phyloP scores from a whole-genome alignment of 2,888 invertebrate genomes.

The Busseola fusca region DNA sequence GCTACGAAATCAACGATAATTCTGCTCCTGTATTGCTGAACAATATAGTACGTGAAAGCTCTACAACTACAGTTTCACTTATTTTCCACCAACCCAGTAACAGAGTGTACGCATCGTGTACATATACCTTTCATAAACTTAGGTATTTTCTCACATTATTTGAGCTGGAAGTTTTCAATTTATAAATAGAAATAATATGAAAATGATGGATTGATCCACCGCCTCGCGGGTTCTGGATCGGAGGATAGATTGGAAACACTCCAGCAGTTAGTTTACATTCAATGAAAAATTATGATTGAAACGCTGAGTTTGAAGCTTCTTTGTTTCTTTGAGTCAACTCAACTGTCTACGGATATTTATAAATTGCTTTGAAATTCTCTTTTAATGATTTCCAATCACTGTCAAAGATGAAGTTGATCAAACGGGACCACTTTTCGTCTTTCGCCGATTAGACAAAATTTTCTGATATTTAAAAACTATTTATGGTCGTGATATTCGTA shows the following conservation, averaged over 20 bases:
- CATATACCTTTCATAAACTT: constrained; percentile 10
- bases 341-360: constrained; percentile 52
- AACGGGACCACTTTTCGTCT: constrained; percentile 46
- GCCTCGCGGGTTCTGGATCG: constrained; percentile 11
- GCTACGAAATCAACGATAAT: no score
- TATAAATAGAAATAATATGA: constrained; percentile 48
- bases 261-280: constrained; percentile 39
- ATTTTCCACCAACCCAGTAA: no score
- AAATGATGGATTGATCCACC: constrained; percentile 49
- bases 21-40: no score
- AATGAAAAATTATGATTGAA: constrained; percentile 60
- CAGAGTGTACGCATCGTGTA: no score
- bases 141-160: constrained; percentile 17
- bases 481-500: neutral
- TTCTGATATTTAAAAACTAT: constrained; percentile 18
- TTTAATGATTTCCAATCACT: constrained; percentile 59
- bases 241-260: constrained; percentile 36
- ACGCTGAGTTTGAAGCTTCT: constrained; percentile 49
- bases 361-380: constrained; percentile 55
- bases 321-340: constrained; percentile 55
- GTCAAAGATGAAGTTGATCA: constrained; percentile 49
- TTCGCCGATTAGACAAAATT: constrained; percentile 30
- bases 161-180: constrained; percentile 39
- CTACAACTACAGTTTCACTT: no score
- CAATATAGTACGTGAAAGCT: no score